phyloP scores from a whole-genome alignment of 2,113 vertebrate species.

The Chelonoidis abingdonii region DNA sequence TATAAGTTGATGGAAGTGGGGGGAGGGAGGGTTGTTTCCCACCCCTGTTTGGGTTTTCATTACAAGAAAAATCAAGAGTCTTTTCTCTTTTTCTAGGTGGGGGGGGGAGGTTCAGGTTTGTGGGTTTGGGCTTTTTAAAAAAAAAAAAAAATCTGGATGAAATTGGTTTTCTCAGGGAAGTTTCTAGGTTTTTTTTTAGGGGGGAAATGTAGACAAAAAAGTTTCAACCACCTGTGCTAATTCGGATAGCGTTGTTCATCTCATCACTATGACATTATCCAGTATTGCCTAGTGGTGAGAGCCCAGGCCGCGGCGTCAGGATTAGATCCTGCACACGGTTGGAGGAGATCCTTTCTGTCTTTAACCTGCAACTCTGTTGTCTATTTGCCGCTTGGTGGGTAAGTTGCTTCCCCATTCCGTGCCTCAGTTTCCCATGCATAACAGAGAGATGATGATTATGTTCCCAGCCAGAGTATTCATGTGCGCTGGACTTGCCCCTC shows the following conservation, averaged over 20 bases:
- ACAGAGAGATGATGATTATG: background rate
- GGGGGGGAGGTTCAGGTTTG: too few species aligned
- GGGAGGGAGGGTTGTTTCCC: too few species aligned
- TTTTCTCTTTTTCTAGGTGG: too few species aligned
- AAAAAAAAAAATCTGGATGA: background rate
- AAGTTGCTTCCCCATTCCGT: background rate
- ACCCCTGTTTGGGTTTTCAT: too few species aligned
- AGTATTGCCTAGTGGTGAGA: background rate
- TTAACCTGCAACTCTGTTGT: too few species aligned
- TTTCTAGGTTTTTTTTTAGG: background rate
- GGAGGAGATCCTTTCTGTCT: background rate
- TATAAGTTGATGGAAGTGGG: too few species aligned
- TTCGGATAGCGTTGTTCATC: background rate
- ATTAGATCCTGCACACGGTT: background rate
- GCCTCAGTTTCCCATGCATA: background rate
- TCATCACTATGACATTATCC: background rate
- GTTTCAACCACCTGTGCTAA: too few species aligned
- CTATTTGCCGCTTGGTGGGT: background rate
- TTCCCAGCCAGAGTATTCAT: background rate
- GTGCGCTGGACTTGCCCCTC: background rate
- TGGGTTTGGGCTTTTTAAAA: too few species aligned
- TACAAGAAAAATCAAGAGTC: too few species aligned
- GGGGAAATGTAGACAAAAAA: too few species aligned
- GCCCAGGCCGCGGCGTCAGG: background rate
- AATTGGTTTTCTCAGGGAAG: background rate